Evolutionary conservation across 92 coral and sea anemone genomes (phyloP).

Genomic region (Parazoanthus swiftii): DNA sequence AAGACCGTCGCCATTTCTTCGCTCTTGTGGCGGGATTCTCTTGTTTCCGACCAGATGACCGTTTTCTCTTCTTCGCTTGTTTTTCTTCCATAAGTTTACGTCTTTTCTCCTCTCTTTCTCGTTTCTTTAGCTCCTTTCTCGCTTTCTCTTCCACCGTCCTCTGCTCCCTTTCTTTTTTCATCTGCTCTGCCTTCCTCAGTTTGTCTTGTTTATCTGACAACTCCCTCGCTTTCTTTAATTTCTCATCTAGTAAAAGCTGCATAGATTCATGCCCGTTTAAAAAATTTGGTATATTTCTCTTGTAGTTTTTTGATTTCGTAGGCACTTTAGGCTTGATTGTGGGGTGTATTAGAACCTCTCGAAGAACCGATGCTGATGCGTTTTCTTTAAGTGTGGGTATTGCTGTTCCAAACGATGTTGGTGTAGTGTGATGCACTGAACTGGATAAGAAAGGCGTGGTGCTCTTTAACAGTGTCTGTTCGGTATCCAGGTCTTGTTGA

Average conservation of each 20-base stretch:
- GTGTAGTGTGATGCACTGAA: constrained; percentile 16
- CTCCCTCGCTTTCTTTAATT: constrained; percentile 25
- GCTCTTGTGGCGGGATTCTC: too few relatives aligned
- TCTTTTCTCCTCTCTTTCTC: constrained; percentile 19
- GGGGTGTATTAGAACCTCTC: constrained; percentile 29
- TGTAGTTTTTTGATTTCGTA: not conserved
- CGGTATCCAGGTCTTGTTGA: constrained; percentile 24
- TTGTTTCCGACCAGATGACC: not conserved
- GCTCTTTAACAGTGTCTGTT: constrained; percentile 23
- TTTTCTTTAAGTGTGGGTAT: constrained; percentile 20
- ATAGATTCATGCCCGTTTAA: constrained; percentile 31
- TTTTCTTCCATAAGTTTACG: not conserved
- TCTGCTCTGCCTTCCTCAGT: not conserved
- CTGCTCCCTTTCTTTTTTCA: constrained; percentile 8
- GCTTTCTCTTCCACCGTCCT: not conserved
- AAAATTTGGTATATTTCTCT: constrained; percentile 41
- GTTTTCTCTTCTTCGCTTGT: not conserved
- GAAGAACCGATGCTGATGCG: not conserved
- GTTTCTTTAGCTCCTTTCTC: not conserved
- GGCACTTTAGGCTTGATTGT: constrained; percentile 27
- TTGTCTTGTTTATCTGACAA: constrained; percentile 15
- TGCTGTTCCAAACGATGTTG: constrained; percentile 13
- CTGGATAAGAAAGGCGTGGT: constrained; percentile 3
- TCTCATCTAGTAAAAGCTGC: constrained; percentile 37
- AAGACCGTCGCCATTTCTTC: too few relatives aligned